Evolutionary conservation across 2,113 vertebrate genomes (phyloP), one percentile per base, ranked within the genome.

Genomic region (Protomyctophum bolini): DNA sequence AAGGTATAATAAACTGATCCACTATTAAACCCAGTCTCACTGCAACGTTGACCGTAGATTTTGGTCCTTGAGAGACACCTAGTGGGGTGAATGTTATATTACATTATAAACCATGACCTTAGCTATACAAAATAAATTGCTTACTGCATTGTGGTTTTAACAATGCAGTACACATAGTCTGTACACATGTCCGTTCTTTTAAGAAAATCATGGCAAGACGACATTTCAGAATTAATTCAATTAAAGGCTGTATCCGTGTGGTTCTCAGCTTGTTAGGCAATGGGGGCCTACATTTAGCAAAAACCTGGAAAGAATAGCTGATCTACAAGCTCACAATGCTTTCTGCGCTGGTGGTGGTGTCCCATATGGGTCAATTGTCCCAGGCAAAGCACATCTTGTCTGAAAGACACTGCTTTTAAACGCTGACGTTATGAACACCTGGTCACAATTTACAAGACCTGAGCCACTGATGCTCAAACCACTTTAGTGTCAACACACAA

Each of bases 11-110:
- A 21, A 41, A 41, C 33, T 41, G 33, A 21, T 21, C 33, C 33
- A 61, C 14, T 10, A 21, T 52, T 1, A 29, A 21, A 8, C 57
- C 29, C 28, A 28, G 29, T 21, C 15, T 58, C 10, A 29, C 29
- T 52, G 2, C 8, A 56, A 9, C 12, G 8, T 21, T 21, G 45
- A 12, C 29, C 21, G 7, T 29, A 48, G 33, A 15, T 62, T 7
- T 28, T 67, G 63, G 70, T 61, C 67, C 76, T 28, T 59, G 71
- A 75, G 83, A 67, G 85, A 82, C 83, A 79, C 73, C 85, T 85
- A 82, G 81, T 85, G 87, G 74, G 10, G 4, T 6, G 2, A 62
- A 5, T 63, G 48, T 29, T 80, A 50, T 54, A 72, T 49, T 47
- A 72, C 62, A 56, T 21, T 47, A 14, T 47, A 14, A 63, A 47